A percentile compares a stretch with the other conserved stretches of the same genome.
These are phyloP conservation scores for Cavia porcellus DNA, from an alignment of 2,113 vertebrate genomes.

Conservation along the genomic window DNA sequence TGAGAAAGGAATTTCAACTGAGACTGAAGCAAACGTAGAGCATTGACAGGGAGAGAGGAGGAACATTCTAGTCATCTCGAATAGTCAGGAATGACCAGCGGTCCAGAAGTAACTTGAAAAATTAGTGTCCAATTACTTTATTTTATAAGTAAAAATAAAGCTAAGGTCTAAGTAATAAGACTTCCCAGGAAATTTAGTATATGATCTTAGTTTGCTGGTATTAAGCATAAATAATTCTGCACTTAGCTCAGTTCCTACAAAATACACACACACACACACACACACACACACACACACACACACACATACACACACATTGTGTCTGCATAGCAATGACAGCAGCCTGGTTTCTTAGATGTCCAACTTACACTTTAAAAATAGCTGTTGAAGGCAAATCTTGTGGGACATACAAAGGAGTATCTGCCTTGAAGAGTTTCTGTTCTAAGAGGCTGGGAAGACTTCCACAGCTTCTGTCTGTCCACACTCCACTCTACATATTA, in stretches of 20 bases:
- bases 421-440: neutral
- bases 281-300: neutral
- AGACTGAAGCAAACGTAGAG: neutral
- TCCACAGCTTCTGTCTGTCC: neutral
- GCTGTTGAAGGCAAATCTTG: neutral
- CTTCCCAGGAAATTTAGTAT: neutral
- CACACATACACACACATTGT: neutral
- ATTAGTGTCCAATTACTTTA: neutral
- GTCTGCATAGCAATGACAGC: neutral
- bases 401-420: neutral
- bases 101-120: neutral
- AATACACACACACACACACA: neutral
- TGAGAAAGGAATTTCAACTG: neutral
- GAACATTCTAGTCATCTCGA: neutral
- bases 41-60: no score
- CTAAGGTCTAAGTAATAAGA: neutral
- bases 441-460: neutral
- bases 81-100: neutral
- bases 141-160: neutral
- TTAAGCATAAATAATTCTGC: neutral
- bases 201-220: neutral
- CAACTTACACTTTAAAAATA: neutral
- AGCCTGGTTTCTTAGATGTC: neutral
- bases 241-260: neutral
- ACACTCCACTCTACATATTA: neutral